Evolutionary conservation across 2,113 vertebrate genomes (phyloP).

Genomic region (Heterotis niloticus): DNA sequence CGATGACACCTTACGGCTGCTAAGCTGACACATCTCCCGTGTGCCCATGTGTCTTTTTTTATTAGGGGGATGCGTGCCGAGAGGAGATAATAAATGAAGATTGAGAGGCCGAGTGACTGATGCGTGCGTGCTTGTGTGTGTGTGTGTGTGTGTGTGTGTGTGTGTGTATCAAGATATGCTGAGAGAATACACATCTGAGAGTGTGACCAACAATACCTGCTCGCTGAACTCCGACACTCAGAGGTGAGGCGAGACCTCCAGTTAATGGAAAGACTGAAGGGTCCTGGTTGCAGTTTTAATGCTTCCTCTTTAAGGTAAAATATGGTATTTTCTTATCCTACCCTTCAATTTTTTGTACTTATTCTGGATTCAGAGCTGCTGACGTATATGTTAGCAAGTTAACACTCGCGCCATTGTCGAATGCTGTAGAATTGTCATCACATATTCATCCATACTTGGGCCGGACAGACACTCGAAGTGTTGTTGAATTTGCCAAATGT

Average conservation of each 20-base stretch:
- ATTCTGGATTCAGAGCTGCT: constrained; percentile 31
- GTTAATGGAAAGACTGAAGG: constrained; percentile 16
- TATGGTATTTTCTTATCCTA: constrained; percentile 23
- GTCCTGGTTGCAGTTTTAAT: not conserved
- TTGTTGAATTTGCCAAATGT: not conserved
- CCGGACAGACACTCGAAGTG: not conserved
- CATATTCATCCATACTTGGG: not conserved
- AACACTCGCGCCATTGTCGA: not conserved
- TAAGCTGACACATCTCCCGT: not conserved
- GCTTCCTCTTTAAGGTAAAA: constrained; percentile 30
- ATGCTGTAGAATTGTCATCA: constrained; percentile 9
- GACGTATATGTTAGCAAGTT: constrained; percentile 2
- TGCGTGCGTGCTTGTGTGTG: not conserved
- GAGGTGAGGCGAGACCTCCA: constrained; percentile 9
- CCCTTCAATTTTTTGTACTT: constrained; percentile 33
- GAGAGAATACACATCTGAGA: not conserved
- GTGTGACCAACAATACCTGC: not conserved
- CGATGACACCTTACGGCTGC: not conserved
- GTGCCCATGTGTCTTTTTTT: not conserved
- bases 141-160: not conserved
- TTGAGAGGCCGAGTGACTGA: constrained; percentile 20
- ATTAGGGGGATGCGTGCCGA: constrained; percentile 7
- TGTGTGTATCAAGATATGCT: not conserved
- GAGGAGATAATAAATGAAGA: constrained; percentile 4
- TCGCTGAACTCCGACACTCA: constrained; percentile 8